Percentiles rank a stretch among this genome's conserved stretches.
Conservation (phyloP, 92 coral and sea anemone genomes). For the Heliopora coerulea region DNA sequence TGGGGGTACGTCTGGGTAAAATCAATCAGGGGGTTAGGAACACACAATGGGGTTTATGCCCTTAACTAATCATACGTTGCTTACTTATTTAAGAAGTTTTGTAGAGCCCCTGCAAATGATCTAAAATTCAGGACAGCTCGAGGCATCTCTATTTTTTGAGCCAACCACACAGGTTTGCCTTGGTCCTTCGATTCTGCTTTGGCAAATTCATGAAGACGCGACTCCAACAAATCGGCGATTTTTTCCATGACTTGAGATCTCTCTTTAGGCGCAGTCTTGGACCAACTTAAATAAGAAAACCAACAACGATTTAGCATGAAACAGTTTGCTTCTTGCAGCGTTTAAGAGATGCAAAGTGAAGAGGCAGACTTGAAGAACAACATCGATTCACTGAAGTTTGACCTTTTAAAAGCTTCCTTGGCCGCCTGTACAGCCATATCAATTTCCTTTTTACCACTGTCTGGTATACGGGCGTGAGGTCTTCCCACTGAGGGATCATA, state of each 20-base stretch:
- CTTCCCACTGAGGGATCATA: constrained; percentile 75
- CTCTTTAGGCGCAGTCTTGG: constrained; percentile 58
- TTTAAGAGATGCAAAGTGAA: neutral
- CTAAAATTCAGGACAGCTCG: constrained; percentile 68
- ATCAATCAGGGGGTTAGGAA: no score
- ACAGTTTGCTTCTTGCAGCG: no score
- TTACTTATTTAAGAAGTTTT: constrained; percentile 46
- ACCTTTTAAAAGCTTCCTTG: constrained; percentile 70
- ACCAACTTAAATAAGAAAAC: constrained; percentile 60
- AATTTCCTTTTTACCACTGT: constrained; percentile 69
- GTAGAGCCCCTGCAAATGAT: constrained; percentile 69
- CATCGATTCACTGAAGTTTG: no score
- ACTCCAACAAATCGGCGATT: constrained; percentile 73
- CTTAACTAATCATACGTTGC: no score
- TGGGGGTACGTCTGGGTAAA: no score
- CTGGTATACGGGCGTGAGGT: constrained; percentile 74
- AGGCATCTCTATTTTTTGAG: constrained; percentile 67
- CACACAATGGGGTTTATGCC: no score
- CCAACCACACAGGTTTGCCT: constrained; percentile 73
- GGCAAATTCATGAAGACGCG: constrained; percentile 70
- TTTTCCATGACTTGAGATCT: constrained; percentile 68
- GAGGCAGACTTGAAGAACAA: neutral
- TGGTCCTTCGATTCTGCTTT: constrained; percentile 78
- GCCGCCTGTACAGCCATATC: constrained; percentile 75
- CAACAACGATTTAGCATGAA: neutral